Percentiles rank a stretch among this genome's conserved stretches.
phyloP scores from a whole-genome alignment of 2,797 vertebrate genomes.

The Chaunax sp. region DNA sequence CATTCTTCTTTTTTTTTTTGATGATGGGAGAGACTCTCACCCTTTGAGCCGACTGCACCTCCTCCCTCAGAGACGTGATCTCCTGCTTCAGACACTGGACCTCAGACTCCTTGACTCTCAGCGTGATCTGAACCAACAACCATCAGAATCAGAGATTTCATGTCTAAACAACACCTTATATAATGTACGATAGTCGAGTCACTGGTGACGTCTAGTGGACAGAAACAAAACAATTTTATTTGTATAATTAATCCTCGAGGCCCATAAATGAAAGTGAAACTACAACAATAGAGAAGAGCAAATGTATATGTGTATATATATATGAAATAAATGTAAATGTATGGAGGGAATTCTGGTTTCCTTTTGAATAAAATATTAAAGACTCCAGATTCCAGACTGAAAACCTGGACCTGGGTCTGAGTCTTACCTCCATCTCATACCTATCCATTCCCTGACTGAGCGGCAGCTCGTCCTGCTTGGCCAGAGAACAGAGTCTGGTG shows the following conservation, averaged over 20 bases:
- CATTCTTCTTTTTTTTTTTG: too few relatives aligned
- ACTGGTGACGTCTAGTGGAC: conserved; percentile 31
- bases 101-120: conserved; percentile 82
- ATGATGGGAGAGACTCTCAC: conserved; percentile 46
- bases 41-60: conserved; percentile 74
- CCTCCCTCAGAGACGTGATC: conserved; percentile 76
- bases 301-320: too few relatives aligned
- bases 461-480: conserved; percentile 57
- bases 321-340: too few relatives aligned
- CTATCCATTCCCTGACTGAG: conserved; percentile 56
- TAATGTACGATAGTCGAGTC: too few relatives aligned
- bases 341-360: too few relatives aligned
- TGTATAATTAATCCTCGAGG: too few relatives aligned
- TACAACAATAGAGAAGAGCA: too few relatives aligned
- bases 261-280: background rate
- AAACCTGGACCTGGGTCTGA: background rate
- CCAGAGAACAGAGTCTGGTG: conserved; percentile 70
- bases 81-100: conserved; percentile 80
- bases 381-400: background rate
- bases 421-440: conserved; percentile 79
- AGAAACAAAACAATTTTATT: background rate
- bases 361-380: too few relatives aligned
- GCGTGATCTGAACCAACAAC: conserved; percentile 70
- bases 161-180: too few relatives aligned
- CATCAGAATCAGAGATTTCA: too few relatives aligned